phyloP scores from a whole-genome alignment of 2,888 invertebrate species.

The Litoditis marina region DNA sequence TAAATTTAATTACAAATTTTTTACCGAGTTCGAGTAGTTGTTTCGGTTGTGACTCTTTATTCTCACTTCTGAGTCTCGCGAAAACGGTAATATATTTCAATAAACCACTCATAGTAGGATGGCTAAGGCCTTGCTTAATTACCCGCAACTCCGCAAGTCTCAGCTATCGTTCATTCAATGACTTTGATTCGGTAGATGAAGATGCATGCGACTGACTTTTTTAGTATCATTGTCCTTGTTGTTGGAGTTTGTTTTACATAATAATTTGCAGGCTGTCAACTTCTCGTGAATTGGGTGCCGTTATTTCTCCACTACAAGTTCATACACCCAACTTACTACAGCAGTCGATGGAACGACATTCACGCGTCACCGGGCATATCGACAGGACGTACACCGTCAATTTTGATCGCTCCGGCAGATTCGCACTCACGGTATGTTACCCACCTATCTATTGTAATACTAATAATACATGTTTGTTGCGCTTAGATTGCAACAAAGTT shows the following conservation, averaged over 20 bases:
- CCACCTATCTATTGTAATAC: neutral
- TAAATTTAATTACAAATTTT: no score
- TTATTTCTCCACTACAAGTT: neutral
- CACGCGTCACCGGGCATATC: constrained; percentile 82
- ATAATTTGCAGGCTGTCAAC: neutral
- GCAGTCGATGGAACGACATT: constrained; percentile 27
- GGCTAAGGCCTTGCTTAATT: no score
- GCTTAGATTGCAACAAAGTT: no score
- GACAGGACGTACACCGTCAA: constrained; percentile 95
- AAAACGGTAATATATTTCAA: no score
- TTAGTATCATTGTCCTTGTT: neutral
- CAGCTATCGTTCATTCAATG: no score
- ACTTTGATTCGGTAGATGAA: neutral
- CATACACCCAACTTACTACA: neutral
- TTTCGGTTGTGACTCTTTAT: no score
- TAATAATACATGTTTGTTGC: neutral
- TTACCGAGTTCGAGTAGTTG: no score
- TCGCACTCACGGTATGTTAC: constrained; percentile 80
- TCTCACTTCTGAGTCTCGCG: no score
- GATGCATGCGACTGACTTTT: neutral
- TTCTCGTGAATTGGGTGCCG: neutral
- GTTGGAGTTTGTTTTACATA: neutral
- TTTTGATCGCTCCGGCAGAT: constrained; percentile 86
- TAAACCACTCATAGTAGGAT: no score
- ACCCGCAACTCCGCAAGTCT: no score